Percentiles rank a stretch among this genome's conserved stretches.
These are phyloP conservation scores for Pachydiplax longipennis DNA, from an alignment of 2,888 invertebrate species.

Conservation along the genomic window DNA sequence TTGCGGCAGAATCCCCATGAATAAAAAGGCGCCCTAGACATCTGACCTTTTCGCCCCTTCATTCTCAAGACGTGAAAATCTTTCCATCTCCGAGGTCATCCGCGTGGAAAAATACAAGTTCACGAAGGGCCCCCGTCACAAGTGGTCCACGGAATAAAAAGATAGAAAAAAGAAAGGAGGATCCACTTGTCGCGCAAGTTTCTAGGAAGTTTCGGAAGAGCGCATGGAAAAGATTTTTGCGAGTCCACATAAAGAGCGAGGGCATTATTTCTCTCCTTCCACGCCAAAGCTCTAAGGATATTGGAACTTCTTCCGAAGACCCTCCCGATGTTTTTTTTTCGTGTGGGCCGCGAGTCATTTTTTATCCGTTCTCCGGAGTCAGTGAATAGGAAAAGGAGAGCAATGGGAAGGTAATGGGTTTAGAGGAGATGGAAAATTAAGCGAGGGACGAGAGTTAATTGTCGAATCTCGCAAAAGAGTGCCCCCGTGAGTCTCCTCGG, in stretches of 20 bases:
- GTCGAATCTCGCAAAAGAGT: too few relatives aligned
- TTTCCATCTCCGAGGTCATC: background rate
- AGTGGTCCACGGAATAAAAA: background rate
- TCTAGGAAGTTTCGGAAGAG: background rate
- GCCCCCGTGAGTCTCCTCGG: too few relatives aligned
- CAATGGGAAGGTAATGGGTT: too few relatives aligned
- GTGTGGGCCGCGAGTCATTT: background rate
- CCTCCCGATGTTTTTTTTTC: background rate
- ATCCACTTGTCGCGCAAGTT: background rate
- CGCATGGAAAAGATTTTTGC: background rate
- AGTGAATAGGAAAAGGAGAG: background rate
- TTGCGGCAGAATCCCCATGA: background rate
- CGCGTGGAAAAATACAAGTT: background rate
- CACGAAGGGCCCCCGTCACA: background rate
- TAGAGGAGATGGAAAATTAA: too few relatives aligned
- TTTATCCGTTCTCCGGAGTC: background rate
- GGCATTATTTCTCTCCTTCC: background rate
- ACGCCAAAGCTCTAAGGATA: background rate
- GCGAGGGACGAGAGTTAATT: too few relatives aligned
- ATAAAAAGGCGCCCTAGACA: background rate
- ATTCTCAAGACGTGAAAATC: background rate
- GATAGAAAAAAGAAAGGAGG: background rate
- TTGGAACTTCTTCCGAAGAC: background rate
- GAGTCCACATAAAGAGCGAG: background rate
- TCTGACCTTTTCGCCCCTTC: background rate